Base-by-base conservation (phyloP, 1,140 invertebrate species). In the Neoseiulus cucumeris region DNA sequence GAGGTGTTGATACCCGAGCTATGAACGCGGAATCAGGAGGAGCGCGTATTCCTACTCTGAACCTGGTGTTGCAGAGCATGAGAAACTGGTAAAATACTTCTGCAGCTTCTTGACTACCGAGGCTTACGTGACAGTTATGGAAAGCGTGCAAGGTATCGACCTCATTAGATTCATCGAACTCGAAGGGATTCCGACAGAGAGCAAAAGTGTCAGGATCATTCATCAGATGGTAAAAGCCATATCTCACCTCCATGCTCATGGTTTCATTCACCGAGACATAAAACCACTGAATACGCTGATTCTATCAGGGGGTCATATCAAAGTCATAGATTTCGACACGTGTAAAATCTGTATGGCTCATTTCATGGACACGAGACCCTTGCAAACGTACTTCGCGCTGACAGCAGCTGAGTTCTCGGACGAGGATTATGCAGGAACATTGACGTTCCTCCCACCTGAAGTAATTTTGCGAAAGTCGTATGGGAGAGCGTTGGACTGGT, bases 271-370 rank as follows among this genome's bases (percentile, higher is more conserved):
- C 33, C 51, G 51, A 17, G 51, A 59, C 22, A 25, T 59, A 17
- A 59, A 59, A 20, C 51, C 22, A 2, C 22, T 29, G 22, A 59
- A 59, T 9, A 33, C 51, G 51, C 51, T 59, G 2, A 25, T 59
- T 25, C 51, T 59, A 2, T 20, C 51, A 1, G 51, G 51, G 25
- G 51, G 51, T 25, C 51, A 59, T 25, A 59, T 59, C 9, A 59
- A 59, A 33, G 14, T 59, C 14, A 59, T 59, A 12, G 51, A 59
- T 59, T 59, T 59, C 33, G 51, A 59, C 22, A 59, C 51, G 0
- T 59, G 51, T 33, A 59, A 59, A 20, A 59, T 59, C 14, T 59
- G 51, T 25, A 25, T 59, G 14, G 51, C 51, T n/a, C 51, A 59
- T 9, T 59, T 59, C 22, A 20, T 59, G 12, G 51, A 59, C 17